These are phyloP conservation scores for Parazoanthus atlanticus DNA, from an alignment of 92 coral and sea anemone species.

Conservation along the genomic window DNA sequence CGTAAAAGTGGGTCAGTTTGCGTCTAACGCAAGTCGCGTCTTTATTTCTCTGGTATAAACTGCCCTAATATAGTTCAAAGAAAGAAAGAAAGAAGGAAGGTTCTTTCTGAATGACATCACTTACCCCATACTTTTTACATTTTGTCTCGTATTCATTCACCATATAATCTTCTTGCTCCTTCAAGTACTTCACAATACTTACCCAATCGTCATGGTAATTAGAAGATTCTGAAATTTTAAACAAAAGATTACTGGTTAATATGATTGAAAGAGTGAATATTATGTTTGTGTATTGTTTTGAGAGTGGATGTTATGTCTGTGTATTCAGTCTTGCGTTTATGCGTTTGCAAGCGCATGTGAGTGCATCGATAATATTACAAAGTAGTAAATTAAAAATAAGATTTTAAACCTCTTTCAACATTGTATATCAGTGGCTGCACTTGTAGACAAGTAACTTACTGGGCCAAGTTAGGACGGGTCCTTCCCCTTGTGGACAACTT, in stretches of 20 bases:
- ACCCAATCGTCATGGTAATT: slow-evolving; percentile 38
- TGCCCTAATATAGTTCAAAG: too few relatives aligned
- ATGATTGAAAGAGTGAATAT: not conserved
- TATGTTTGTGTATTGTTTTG: not conserved
- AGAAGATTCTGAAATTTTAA: slow-evolving; percentile 26
- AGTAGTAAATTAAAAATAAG: too few relatives aligned
- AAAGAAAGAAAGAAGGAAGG: too few relatives aligned
- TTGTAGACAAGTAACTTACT: too few relatives aligned
- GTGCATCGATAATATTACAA: not conserved
- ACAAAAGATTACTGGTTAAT: not conserved
- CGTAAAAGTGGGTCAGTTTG: too few relatives aligned
- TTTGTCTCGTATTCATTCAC: not conserved
- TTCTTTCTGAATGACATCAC: not conserved
- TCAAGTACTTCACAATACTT: slow-evolving; percentile 22
- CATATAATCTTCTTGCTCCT: slow-evolving; percentile 14
- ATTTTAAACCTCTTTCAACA: not conserved
- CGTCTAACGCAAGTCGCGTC: too few relatives aligned
- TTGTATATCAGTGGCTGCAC: not conserved
- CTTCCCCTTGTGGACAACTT: not conserved
- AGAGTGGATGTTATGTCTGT: not conserved
- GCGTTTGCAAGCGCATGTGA: not conserved
- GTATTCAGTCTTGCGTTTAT: not conserved
- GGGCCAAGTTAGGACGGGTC: not conserved
- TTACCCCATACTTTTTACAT: slow-evolving; percentile 18
- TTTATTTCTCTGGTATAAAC: too few relatives aligned